phyloP scores from a whole-genome alignment of 2,113 vertebrate genomes.

The Meriones unguiculatus region DNA sequence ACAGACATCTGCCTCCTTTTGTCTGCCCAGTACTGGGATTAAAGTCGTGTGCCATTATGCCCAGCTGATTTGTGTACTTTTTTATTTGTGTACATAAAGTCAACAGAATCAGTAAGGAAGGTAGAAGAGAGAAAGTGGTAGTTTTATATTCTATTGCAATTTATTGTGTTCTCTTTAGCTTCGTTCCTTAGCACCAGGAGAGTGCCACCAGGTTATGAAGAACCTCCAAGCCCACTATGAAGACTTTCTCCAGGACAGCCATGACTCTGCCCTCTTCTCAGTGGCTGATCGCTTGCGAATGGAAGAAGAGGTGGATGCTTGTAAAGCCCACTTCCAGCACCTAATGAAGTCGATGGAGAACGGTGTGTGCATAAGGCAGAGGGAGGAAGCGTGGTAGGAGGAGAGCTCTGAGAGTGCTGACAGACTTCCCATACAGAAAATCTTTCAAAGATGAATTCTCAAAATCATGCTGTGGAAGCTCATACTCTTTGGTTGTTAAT shows the following conservation, averaged over 20 bases:
- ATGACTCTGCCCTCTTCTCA: slow-evolving; percentile 93
- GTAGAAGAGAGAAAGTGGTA: not conserved
- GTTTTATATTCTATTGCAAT: slow-evolving; percentile 25
- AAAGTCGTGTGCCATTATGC: not conserved
- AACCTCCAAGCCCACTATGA: slow-evolving; percentile 92
- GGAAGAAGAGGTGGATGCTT: slow-evolving; percentile 92
- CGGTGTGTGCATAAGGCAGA: slow-evolving; percentile 86
- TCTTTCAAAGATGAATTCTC: slow-evolving; percentile 13
- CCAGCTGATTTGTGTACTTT: slow-evolving; percentile 24
- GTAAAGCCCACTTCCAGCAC: slow-evolving; percentile 92
- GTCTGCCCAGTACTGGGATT: not conserved
- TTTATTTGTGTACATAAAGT: not conserved
- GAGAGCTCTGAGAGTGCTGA: not conserved
- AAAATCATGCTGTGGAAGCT: slow-evolving; percentile 10
- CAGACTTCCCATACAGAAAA: not conserved
- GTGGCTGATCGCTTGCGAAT: slow-evolving; percentile 90
- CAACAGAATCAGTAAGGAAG: not conserved
- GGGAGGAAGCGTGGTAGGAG: slow-evolving; percentile 21
- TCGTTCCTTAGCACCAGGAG: slow-evolving; percentile 88
- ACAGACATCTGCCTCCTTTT: not conserved
- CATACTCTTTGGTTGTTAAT: slow-evolving; percentile 1
- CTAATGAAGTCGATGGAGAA: slow-evolving; percentile 95
- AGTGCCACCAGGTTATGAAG: slow-evolving; percentile 92
- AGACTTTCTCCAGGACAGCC: slow-evolving; percentile 96
- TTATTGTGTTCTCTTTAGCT: slow-evolving; percentile 86